Base-by-base conservation (phyloP, 1,140 invertebrate genomes). In the Sipha flava region DNA sequence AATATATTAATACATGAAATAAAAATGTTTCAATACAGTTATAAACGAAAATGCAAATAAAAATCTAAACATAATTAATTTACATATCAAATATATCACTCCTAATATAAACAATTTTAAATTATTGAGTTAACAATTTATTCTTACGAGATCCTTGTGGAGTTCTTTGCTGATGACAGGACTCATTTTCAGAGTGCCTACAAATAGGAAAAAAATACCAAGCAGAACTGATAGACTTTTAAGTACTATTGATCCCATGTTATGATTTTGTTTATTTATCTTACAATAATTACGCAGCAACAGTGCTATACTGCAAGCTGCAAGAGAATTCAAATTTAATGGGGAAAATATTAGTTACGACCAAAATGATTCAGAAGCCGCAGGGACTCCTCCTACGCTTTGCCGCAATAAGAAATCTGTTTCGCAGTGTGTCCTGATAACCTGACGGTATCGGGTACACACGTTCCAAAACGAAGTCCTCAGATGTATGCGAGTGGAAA, bases 161-260 rank as follows among this genome's bases (percentile, higher is more conserved):
- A 98, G 90, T 86, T 98, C 96, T 87, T 94, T 94, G 83, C 94
- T 97, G 79, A 98, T 91, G 81, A 92, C 89, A 81, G 95, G 94
- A 80, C 95, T 94, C 70, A 98, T 87, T 88, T 98, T 98, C 83
- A 97, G 92, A 26, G 92, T 92, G 62, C 96, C 96, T 80, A 97
- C 93, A 85, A 98, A 97, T 83, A 98, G 91, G 86, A 98, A 98
- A 87, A 98, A 98, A 81, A 98, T 88, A 72, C 96, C 96, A 82
- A 98, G 87, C 40, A 97, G 90, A 81, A 98, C 87, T 14, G 95
- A 97, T 79, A 98, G 88, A 85, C 94, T 95, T 86, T 92, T 94
- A 75, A 97, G 87, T 79, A 97, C 95, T 81, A 96, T 91, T 59
- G 94, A 93, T 68, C 87, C 88, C 89, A 89, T 89, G 45, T 64